These are phyloP conservation scores for Eubucco bourcierii DNA, from an alignment of 2,113 vertebrate genomes.

Conservation along the genomic window DNA sequence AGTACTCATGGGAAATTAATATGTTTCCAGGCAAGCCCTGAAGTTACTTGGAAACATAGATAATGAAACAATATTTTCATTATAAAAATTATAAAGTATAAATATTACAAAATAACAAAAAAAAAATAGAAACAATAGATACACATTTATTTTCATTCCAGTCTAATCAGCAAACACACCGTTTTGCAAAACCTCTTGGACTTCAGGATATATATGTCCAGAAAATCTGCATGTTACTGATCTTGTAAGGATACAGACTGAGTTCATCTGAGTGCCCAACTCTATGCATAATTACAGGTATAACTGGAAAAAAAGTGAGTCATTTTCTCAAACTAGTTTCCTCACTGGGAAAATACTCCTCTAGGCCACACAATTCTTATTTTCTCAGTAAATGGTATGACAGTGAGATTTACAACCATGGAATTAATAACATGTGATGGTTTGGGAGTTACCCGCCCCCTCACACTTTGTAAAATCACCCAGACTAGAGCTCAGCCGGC, in stretches of 20 bases:
- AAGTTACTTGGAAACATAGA: not conserved
- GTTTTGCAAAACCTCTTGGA: not conserved
- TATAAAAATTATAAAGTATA: not conserved
- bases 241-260: not conserved
- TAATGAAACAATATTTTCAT: not conserved
- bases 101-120: no score
- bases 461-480: no score
- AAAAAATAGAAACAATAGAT: not conserved
- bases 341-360: constrained; percentile 36
- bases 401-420: not conserved
- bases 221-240: not conserved
- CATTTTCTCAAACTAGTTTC: constrained; percentile 10
- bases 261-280: not conserved
- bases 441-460: no score
- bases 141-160: not conserved
- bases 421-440: constrained; percentile 44
- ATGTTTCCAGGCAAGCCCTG: not conserved
- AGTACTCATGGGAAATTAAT: not conserved
- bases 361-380: constrained; percentile 12
- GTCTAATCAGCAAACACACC: not conserved
- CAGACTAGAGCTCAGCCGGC: no score
- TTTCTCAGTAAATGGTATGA: constrained; percentile 22
- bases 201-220: not conserved
- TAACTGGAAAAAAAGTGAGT: not conserved
- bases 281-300: not conserved